Evolutionary conservation across 2,888 invertebrate genomes (phyloP).

Genomic region (Lutraria lutraria): DNA sequence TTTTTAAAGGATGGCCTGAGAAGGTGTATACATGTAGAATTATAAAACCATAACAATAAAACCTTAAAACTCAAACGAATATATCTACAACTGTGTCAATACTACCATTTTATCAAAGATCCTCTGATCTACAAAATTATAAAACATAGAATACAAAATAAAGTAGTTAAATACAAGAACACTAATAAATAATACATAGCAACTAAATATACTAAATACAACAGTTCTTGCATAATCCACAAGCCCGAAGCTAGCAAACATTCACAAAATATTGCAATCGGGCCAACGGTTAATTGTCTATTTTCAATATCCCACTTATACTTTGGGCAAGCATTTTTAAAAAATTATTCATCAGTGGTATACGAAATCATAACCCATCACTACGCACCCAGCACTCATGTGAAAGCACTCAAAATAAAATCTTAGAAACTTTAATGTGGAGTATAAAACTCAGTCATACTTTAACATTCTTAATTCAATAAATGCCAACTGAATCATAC

Average conservation of each 20-base stretch:
- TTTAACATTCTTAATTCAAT: too few species aligned
- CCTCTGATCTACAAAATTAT: constrained; percentile 37
- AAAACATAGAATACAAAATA: not conserved
- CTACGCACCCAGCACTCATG: too few species aligned
- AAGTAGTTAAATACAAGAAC: not conserved
- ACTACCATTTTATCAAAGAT: constrained; percentile 53
- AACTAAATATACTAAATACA: not conserved
- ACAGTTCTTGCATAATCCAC: too few species aligned
- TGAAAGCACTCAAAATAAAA: too few species aligned
- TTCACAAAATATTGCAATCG: not conserved
- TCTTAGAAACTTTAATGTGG: too few species aligned
- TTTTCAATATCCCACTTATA: not conserved
- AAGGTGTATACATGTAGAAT: too few species aligned
- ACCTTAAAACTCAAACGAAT: not conserved
- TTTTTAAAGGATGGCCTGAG: too few species aligned
- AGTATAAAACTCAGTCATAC: too few species aligned
- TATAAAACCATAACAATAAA: too few species aligned
- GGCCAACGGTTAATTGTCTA: not conserved
- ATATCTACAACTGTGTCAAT: constrained; percentile 22
- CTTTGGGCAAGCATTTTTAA: not conserved
- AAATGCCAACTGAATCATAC: too few species aligned
- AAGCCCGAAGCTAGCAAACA: not conserved
- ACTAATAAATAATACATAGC: not conserved
- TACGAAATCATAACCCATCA: too few species aligned
- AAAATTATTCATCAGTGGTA: too few species aligned